Percentiles rank a stretch among this genome's conserved stretches.
Conservation (phyloP, 2,113 vertebrate genomes). For the Harpagus bidentatus region DNA sequence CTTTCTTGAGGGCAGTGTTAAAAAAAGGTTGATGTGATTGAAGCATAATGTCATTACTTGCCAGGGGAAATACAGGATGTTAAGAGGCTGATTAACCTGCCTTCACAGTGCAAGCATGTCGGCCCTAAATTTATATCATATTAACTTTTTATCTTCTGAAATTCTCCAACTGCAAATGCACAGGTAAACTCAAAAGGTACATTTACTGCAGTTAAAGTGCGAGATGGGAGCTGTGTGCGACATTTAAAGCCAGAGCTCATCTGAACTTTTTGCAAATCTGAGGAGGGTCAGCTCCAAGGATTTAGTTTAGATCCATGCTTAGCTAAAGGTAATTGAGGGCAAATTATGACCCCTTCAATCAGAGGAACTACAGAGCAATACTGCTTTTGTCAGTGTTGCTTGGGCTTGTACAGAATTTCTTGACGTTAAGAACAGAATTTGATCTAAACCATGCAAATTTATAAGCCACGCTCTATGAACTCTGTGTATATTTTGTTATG, state of each 20-base stretch:
- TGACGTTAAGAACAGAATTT: not conserved
- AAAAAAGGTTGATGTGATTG: slow-evolving; percentile 47
- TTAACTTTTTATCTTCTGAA: slow-evolving; percentile 16
- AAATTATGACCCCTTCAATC: not conserved
- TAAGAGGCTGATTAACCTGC: slow-evolving; percentile 41
- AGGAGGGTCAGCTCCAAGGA: not conserved
- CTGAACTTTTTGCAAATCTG: not conserved
- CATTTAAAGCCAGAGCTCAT: not conserved
- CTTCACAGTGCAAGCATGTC: not conserved
- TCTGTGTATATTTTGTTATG: not conserved
- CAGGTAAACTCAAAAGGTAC: not conserved
- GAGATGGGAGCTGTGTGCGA: not conserved
- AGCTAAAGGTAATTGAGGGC: not conserved
- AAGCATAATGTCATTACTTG: slow-evolving; percentile 40
- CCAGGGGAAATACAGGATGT: slow-evolving; percentile 40
- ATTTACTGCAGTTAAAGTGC: not conserved
- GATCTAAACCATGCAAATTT: not conserved
- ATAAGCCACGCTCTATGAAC: not conserved
- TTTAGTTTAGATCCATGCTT: not conserved
- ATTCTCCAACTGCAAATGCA: not conserved
- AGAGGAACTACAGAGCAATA: not conserved
- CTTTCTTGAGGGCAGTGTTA: slow-evolving; percentile 53
- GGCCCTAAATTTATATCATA: not conserved
- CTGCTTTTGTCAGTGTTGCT: not conserved
- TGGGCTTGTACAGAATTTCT: not conserved